Conservation (phyloP, 2,113 vertebrate species). For the Mellivora capensis region DNA sequence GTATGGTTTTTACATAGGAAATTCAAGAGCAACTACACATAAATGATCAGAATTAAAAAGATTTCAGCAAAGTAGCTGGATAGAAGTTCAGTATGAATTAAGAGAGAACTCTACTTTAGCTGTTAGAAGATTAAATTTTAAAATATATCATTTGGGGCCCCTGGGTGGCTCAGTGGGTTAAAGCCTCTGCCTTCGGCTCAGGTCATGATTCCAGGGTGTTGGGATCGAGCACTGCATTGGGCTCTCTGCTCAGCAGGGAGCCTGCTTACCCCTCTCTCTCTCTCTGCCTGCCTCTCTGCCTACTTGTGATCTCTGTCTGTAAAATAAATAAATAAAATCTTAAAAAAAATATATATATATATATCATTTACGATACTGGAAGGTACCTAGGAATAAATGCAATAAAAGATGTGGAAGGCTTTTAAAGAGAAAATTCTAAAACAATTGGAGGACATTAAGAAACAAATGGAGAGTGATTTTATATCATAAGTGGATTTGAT, state of each 20-base stretch:
- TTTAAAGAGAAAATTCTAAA: background rate
- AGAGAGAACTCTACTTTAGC: background rate
- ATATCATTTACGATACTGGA: background rate
- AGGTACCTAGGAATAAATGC: background rate
- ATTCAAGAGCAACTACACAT: background rate
- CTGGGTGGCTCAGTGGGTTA: too few relatives aligned
- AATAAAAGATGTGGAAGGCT: background rate
- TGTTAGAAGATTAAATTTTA: slow-evolving; percentile 25
- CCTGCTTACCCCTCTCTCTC: too few relatives aligned
- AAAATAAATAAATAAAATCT: too few relatives aligned
- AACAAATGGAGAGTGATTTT: background rate
- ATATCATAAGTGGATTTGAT: background rate
- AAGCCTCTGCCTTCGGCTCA: too few relatives aligned
- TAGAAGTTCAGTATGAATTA: background rate
- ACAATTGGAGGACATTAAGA: background rate
- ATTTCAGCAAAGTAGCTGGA: background rate
- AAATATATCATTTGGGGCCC: background rate
- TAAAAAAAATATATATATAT: background rate
- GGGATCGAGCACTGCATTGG: too few relatives aligned
- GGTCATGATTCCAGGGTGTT: too few relatives aligned
- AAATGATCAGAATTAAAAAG: background rate
- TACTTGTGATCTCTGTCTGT: too few relatives aligned
- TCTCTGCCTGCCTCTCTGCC: too few relatives aligned
- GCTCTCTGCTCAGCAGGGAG: too few relatives aligned
- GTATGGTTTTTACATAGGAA: slow-evolving; percentile 5